Base-by-base conservation (phyloP, 2,888 invertebrate species). In the Hemaris fuciformis region DNA sequence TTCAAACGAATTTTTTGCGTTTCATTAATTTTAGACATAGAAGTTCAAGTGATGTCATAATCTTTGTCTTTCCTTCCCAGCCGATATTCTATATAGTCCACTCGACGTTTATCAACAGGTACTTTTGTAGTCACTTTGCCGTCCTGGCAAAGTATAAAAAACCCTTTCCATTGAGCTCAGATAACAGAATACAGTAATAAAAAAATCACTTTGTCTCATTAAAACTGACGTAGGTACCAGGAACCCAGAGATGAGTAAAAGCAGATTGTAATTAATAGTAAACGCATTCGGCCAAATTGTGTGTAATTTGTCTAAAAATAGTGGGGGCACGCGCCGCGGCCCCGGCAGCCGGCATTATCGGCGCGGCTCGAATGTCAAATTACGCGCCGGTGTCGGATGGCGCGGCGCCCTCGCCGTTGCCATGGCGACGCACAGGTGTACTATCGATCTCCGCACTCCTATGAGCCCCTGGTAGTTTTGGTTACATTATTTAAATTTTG, bases 301-400 rank as follows among this genome's bases (percentile, higher is more conserved):
- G 38, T 46, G 46, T 62, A 62, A 62, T 62, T 62, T 59, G 56
- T 65, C 67, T 69, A 76, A 74, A 74, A 81, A 80, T 75, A 79
- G 83, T 81, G 80, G 74, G 83, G 78, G 57, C 57, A 27, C 61
- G 74, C 76, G 75, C 77, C 81, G 82, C n/a, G 3, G 38, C n/a
- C n/a, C 38, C 27, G 20, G 53, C 48, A 81, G 85, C 85, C 84
- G 89, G 83, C 91, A 90, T 91, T 91, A 91, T 91, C 89, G 88
- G 80, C 72, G 81, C 75, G 87, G 81, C 85, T 91, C 91, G 84
- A 84, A 91, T 92, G 90, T 90, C 91, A 91, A 92, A 91, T 92
- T 91, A 89, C 91, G 91, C 87, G 85, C 78, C 71, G 87, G 91
- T 89, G 88, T 91, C 91, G 87, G 86, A 71, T 91, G 79, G 86